Evolutionary conservation across 2,113 vertebrate species (phyloP).

Genomic region (Centropristis striata): DNA sequence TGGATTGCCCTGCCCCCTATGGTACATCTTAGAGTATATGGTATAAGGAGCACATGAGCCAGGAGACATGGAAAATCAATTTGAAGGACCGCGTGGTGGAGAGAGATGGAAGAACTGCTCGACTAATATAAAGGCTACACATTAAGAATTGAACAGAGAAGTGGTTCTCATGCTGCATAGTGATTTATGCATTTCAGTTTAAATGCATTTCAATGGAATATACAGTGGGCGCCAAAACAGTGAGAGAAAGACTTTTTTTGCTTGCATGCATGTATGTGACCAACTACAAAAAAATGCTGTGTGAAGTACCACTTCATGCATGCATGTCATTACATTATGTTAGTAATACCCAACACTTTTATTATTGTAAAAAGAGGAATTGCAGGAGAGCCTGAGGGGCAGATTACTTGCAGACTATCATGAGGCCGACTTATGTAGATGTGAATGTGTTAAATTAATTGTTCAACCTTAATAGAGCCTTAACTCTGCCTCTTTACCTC

Average conservation of each 20-base stretch:
- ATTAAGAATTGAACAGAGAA: slow-evolving; percentile 70
- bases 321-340: slow-evolving; percentile 51
- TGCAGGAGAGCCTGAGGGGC: not conserved
- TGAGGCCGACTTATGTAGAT: too few relatives aligned
- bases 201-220: slow-evolving; percentile 36
- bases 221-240: slow-evolving; percentile 15
- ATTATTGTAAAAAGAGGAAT: slow-evolving; percentile 39
- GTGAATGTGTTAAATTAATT: not conserved
- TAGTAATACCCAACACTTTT: slow-evolving; percentile 45
- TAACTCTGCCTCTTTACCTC: not conserved
- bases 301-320: slow-evolving; percentile 31
- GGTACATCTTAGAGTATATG: slow-evolving; percentile 38
- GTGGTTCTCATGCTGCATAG: slow-evolving; percentile 41
- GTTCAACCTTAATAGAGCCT: not conserved
- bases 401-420: not conserved
- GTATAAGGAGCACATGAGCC: slow-evolving; percentile 47
- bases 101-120: slow-evolving; percentile 34
- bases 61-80: slow-evolving; percentile 74
- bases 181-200: slow-evolving; percentile 46
- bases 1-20: slow-evolving; percentile 8
- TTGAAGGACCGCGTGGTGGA: slow-evolving; percentile 43
- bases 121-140: slow-evolving; percentile 59
- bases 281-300: slow-evolving; percentile 18
- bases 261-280: slow-evolving; percentile 1
- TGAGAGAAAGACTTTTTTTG: slow-evolving; percentile 1